These are phyloP conservation scores for Amblyopsis rosae DNA, from an alignment of 2,113 vertebrate species.

Conservation along the genomic window DNA sequence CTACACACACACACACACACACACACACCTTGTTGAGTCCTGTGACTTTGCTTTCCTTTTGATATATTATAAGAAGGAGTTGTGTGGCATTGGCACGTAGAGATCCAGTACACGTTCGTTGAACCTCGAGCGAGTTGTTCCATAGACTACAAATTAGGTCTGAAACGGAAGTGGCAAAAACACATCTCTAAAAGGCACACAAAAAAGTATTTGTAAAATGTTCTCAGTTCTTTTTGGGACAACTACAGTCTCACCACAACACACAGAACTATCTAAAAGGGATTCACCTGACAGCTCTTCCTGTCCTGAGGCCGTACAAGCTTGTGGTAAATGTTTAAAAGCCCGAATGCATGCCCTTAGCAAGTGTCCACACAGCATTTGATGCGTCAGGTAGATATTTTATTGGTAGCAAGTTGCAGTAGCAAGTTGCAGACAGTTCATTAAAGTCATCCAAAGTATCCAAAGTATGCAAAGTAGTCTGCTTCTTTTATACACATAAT, in stretches of 20 bases:
- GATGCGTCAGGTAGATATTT: conserved; percentile 64
- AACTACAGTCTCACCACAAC: too few relatives aligned
- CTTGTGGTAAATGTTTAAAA: conserved; percentile 24
- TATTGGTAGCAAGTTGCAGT: conserved; percentile 63
- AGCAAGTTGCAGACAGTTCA: conserved; percentile 57
- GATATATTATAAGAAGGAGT: too few relatives aligned
- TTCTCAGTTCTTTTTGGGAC: too few relatives aligned
- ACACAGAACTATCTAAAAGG: background rate
- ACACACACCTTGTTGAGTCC: background rate
- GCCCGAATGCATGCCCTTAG: conserved; percentile 28
- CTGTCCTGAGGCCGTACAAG: conserved; percentile 32
- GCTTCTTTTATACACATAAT: background rate
- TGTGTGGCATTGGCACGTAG: too few relatives aligned
- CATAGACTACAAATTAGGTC: too few relatives aligned
- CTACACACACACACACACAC: background rate
- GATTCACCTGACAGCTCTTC: conserved; percentile 17
- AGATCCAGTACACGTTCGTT: too few relatives aligned
- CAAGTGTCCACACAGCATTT: conserved; percentile 55
- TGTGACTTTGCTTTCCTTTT: too few relatives aligned
- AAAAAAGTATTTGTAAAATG: too few relatives aligned
- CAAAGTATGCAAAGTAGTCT: background rate
- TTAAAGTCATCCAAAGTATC: background rate
- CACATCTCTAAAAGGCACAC: too few relatives aligned
- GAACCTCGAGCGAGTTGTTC: too few relatives aligned
- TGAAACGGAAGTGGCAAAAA: too few relatives aligned